A percentile compares a stretch with the other conserved stretches of the same genome.
These are phyloP conservation scores for Zaprionus lineosus DNA, from an alignment of 2,888 invertebrate species.

Conservation along the genomic window DNA sequence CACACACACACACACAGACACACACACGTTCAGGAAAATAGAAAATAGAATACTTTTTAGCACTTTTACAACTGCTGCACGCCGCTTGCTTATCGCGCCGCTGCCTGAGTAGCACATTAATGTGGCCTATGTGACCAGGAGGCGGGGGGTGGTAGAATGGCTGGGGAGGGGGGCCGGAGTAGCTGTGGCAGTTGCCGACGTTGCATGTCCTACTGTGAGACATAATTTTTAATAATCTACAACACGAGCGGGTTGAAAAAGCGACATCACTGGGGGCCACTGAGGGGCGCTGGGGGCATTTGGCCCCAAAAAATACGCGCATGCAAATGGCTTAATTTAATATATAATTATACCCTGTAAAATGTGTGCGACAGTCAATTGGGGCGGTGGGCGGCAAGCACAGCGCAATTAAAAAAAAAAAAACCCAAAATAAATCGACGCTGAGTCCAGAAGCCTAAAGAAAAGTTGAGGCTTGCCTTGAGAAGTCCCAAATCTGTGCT, in stretches of 20 bases:
- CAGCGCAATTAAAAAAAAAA: too few relatives aligned
- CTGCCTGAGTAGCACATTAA: conserved; percentile 61
- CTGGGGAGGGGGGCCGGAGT: conserved; percentile 4
- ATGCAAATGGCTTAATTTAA: conserved; percentile 74
- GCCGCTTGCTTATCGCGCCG: conserved; percentile 60
- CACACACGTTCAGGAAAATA: conserved; percentile 2
- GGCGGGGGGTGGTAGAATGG: not conserved
- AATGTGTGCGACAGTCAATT: not conserved
- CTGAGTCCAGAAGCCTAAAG: too few relatives aligned
- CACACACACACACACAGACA: not conserved
- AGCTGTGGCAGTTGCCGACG: conserved; percentile 29
- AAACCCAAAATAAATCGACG: too few relatives aligned
- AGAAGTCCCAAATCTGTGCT: too few relatives aligned
- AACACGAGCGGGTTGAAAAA: conserved; percentile 60
- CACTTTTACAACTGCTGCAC: conserved; percentile 65
- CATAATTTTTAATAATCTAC: conserved; percentile 75
- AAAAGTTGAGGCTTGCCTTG: too few relatives aligned
- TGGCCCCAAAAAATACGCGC: conserved; percentile 56
- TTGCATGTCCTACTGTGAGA: conserved; percentile 73
- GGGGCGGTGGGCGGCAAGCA: too few relatives aligned
- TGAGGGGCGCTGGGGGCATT: conserved; percentile 20
- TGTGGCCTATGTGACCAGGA: conserved; percentile 68
- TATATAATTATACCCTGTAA: conserved; percentile 67
- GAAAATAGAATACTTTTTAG: conserved; percentile 41
- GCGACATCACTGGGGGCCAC: conserved; percentile 31